These are phyloP conservation scores for Heliconius eleuchia DNA, from an alignment of 1,140 invertebrate species.

Conservation along the genomic window DNA sequence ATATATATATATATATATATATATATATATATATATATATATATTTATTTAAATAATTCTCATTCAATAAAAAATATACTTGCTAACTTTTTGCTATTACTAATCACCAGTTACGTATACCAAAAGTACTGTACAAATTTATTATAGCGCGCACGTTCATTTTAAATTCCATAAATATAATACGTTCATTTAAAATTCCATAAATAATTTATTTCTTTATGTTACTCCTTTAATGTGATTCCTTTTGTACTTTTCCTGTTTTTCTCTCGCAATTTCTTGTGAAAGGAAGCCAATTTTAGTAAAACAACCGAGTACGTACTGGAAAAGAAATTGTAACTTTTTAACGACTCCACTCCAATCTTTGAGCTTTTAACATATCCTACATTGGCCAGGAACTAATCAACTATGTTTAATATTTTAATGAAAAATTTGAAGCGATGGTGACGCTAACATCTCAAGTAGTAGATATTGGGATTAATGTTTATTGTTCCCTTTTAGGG, in stretches of 20 bases:
- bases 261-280: neutral
- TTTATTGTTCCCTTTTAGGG: neutral
- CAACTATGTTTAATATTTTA: neutral
- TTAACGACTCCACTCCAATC: neutral
- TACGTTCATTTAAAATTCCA: neutral
- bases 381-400: neutral
- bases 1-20: too few relatives aligned
- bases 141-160: neutral
- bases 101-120: neutral
- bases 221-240: neutral
- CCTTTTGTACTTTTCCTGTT: neutral
- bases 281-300: neutral
- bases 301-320: neutral
- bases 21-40: too few relatives aligned
- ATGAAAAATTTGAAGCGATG: neutral
- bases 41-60: too few relatives aligned
- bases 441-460: neutral
- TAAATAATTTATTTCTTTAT: constrained; percentile 4
- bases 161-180: neutral
- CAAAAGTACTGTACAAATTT: neutral
- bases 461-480: neutral
- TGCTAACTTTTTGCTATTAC: too few relatives aligned
- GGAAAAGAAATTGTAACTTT: neutral
- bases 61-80: too few relatives aligned
- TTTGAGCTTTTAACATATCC: neutral